Evolutionary conservation across 2,888 invertebrate genomes (phyloP), one percentile per base, ranked within the genome.

Genomic region (Mesodorylaimus sp.): DNA sequence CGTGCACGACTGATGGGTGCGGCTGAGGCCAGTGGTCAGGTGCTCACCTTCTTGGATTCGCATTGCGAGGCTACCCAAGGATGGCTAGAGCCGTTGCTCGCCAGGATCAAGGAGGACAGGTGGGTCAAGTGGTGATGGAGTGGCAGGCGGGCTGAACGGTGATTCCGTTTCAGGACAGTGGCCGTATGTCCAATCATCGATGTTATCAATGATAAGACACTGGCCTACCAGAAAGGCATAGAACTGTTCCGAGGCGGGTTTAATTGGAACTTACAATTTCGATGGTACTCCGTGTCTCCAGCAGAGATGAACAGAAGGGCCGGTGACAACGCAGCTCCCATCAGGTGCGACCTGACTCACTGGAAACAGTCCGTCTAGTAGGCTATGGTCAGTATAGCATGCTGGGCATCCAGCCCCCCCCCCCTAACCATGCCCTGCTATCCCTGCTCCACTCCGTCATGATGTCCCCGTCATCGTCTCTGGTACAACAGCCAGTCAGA

Each of bases 51-150:
- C 73, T 73, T 97, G 51, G 97, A 97, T 68, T 91, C 93, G 1
- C 95, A 97, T 68, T 95, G 93, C 69, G 95, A 97, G 69, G 93
- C 93, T 65, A 85, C 86, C 50, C 85, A 87, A 72, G 95, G 95
- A n/a, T 97, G 97, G 95, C 70, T 97, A 57, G 93, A 95, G 66
- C 95, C 95, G 1, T 73, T 97, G 19, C 69, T 97, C 49, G 78
- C 84, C 24, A 77, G 93, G 60, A 89, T 97, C 59, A 86, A 84
- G 3, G 79, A 84, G 66, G 83, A 97, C 72, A 77, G 74, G 75
- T 76, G 71, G 45, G 54, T 32, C 10, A 32, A 32, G 32, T 13
- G 16, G 32, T 32, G 32, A 13, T 13, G 16, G 16, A 32, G 32
- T 32, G 32, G 32, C 10, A 16, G 10, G 32, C 32, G 10, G 32